phyloP scores from a whole-genome alignment of 2,888 invertebrate genomes.

The Drosophila prostipennis region DNA sequence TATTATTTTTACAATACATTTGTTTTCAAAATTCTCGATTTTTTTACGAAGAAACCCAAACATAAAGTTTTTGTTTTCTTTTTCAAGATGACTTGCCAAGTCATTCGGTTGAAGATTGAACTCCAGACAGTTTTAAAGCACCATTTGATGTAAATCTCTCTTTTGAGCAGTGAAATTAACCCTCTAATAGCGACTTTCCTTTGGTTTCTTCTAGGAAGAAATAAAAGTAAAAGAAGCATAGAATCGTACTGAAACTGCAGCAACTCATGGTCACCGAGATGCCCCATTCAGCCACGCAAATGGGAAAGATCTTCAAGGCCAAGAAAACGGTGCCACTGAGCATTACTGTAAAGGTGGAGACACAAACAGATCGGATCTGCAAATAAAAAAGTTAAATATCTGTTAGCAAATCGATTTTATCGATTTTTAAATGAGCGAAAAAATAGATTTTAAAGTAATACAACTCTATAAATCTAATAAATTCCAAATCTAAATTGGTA shows the following conservation, averaged over 20 bases:
- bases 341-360: slow-evolving; percentile 54
- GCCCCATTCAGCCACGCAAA: slow-evolving; percentile 57
- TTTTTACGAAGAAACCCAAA: background rate
- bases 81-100: background rate
- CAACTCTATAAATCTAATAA: too few relatives aligned
- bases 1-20: background rate
- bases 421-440: too few relatives aligned
- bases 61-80: too few relatives aligned
- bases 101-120: background rate
- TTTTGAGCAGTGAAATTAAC: background rate
- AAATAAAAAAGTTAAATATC: background rate
- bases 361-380: slow-evolving; percentile 71
- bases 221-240: slow-evolving; percentile 65
- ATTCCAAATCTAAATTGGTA: too few relatives aligned
- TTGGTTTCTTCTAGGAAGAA: slow-evolving; percentile 76
- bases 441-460: too few relatives aligned
- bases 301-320: slow-evolving; percentile 69
- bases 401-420: too few relatives aligned
- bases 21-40: background rate
- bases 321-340: slow-evolving; percentile 63
- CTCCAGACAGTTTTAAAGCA: background rate
- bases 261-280: slow-evolving; percentile 73
- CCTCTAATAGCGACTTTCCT: slow-evolving; percentile 60
- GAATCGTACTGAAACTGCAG: slow-evolving; percentile 51
- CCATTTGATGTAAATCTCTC: background rate